phyloP scores from a whole-genome alignment of 2,113 vertebrate genomes.

The Oxyruncus cristatus region DNA sequence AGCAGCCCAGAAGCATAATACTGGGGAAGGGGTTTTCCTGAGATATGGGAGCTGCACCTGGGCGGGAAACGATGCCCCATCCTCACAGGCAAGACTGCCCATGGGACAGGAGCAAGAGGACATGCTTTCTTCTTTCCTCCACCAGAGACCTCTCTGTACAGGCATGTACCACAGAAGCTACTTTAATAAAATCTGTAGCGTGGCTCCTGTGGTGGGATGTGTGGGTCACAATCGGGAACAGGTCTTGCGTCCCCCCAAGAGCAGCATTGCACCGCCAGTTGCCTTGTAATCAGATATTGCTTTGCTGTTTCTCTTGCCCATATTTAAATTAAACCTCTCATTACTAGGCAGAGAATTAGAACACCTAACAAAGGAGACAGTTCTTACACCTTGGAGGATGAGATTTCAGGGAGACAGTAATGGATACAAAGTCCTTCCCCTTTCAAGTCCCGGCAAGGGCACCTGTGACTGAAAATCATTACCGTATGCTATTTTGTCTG shows the following conservation, averaged over 20 bases:
- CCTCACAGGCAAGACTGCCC: background rate
- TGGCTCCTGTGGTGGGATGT: background rate
- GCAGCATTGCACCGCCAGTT: background rate
- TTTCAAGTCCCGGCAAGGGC: conserved; percentile 7
- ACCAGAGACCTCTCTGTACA: background rate
- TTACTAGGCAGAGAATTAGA: background rate
- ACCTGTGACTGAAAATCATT: conserved; percentile 1
- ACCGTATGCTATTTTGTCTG: conserved; percentile 16
- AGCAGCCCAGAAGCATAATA: rapidly evolving
- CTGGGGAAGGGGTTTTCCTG: background rate
- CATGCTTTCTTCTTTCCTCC: background rate
- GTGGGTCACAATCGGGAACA: background rate
- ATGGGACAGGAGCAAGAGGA: background rate
- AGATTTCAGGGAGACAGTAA: background rate
- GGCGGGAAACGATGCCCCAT: background rate
- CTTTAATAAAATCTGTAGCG: background rate
- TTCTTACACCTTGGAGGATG: background rate
- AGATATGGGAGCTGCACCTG: rapidly evolving
- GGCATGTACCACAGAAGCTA: background rate
- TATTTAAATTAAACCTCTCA: background rate
- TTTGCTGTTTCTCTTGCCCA: background rate
- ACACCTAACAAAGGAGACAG: background rate
- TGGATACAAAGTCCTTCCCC: background rate
- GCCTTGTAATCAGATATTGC: background rate
- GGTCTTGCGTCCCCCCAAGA: rapidly evolving